These are phyloP conservation scores for Whitmania pigra DNA, from an alignment of 1,140 invertebrate genomes.

Conservation along the genomic window DNA sequence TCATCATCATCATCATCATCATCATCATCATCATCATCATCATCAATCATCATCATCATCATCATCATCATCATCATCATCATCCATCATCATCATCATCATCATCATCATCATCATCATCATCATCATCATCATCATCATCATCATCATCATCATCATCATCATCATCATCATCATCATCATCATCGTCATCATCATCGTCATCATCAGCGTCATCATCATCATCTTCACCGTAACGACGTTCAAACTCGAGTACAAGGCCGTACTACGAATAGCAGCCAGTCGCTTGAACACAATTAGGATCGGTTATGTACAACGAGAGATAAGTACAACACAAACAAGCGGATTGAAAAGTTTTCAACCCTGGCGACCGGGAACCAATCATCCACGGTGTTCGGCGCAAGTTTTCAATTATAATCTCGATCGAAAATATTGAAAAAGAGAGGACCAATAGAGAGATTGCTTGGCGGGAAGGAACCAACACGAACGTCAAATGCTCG, in stretches of 20 bases:
- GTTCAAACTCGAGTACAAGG: not conserved
- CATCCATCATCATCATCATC: conserved; percentile 14
- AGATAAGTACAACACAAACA: not conserved
- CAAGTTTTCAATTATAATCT: not conserved
- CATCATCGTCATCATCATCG: conserved; percentile 17
- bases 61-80: conserved; percentile 16
- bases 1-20: conserved; percentile 17
- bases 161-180: conserved; percentile 20
- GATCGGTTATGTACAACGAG: too few relatives aligned
- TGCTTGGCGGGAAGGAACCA: too few relatives aligned
- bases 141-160: conserved; percentile 14
- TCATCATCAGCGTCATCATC: not conserved
- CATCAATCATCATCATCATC: conserved; percentile 20
- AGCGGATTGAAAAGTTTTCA: too few relatives aligned
- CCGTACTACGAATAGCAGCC: not conserved
- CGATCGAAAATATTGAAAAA: too few relatives aligned
- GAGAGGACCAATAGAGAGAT: too few relatives aligned
- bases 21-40: conserved; percentile 14
- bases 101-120: conserved; percentile 18
- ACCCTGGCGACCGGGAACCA: too few relatives aligned
- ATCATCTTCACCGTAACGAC: not conserved
- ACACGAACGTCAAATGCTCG: too few relatives aligned
- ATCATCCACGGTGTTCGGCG: too few relatives aligned
- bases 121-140: conserved; percentile 16
- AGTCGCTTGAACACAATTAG: too few relatives aligned